Conservation (phyloP, 2,113 vertebrate genomes). For the Casuarius casuarius region DNA sequence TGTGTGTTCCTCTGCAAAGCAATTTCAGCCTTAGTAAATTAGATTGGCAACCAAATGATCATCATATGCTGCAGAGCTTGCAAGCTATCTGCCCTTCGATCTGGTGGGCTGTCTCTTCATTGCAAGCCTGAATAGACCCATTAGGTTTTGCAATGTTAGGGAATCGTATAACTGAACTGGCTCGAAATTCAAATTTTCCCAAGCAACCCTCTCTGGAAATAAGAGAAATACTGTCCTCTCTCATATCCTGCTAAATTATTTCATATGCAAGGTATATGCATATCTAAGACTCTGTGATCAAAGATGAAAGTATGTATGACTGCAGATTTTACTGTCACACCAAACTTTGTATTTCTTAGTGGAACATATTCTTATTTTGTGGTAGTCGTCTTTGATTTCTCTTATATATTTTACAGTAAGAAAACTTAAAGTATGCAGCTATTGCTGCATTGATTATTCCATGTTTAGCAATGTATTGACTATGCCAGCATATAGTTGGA, state of each 20-base stretch:
- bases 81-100: slow-evolving; percentile 53
- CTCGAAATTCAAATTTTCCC: slow-evolving; percentile 13
- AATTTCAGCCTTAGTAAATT: slow-evolving; percentile 27
- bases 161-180: background rate
- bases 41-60: background rate
- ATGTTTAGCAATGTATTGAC: background rate
- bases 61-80: background rate
- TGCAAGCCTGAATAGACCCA: slow-evolving; percentile 18
- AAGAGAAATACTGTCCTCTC: background rate
- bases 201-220: background rate
- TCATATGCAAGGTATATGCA: background rate
- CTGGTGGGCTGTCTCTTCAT: background rate
- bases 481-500: background rate
- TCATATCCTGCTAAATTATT: background rate
- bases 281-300: background rate
- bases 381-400: background rate
- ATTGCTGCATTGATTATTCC: background rate
- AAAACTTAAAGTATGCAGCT: background rate
- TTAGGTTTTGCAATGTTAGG: background rate
- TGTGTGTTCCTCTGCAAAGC: background rate
- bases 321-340: background rate
- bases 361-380: background rate
- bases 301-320: background rate
- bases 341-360: background rate
- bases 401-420: background rate